Conservation (phyloP, 2,888 invertebrate species). For the Tanaodytes sp. region DNA sequence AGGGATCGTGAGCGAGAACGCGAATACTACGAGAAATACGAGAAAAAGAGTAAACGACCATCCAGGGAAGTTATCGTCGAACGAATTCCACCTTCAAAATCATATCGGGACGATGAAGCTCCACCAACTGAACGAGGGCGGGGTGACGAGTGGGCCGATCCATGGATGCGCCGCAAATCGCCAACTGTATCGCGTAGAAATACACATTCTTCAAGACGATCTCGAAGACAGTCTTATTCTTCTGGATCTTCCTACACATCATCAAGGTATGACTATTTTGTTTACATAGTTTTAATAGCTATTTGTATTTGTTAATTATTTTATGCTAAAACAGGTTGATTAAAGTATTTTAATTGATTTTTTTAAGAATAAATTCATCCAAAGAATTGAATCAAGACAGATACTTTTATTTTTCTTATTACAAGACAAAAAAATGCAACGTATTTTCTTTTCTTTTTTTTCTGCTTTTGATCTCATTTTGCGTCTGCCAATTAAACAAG, state of each 20-base stretch:
- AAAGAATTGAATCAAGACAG: no score
- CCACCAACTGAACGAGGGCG: slow-evolving; percentile 71
- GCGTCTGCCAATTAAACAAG: no score
- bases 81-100: slow-evolving; percentile 75
- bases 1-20: slow-evolving; percentile 67
- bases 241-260: slow-evolving; percentile 82
- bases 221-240: slow-evolving; percentile 79
- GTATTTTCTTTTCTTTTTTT: no score
- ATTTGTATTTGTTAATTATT: no score
- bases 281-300: no score
- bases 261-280: slow-evolving; percentile 73
- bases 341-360: no score
- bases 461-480: no score
- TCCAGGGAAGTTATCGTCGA: slow-evolving; percentile 85
- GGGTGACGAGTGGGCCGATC: slow-evolving; percentile 95
- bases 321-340: no score
- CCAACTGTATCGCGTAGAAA: slow-evolving; percentile 71
- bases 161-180: slow-evolving; percentile 89
- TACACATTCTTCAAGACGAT: slow-evolving; percentile 67
- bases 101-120: slow-evolving; percentile 70
- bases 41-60: slow-evolving; percentile 75
- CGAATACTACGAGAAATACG: slow-evolving; percentile 71
- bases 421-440: no score
- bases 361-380: no score
- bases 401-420: no score